Base-by-base conservation (phyloP, 2,113 vertebrate species). In the Coptodon rendalli region DNA sequence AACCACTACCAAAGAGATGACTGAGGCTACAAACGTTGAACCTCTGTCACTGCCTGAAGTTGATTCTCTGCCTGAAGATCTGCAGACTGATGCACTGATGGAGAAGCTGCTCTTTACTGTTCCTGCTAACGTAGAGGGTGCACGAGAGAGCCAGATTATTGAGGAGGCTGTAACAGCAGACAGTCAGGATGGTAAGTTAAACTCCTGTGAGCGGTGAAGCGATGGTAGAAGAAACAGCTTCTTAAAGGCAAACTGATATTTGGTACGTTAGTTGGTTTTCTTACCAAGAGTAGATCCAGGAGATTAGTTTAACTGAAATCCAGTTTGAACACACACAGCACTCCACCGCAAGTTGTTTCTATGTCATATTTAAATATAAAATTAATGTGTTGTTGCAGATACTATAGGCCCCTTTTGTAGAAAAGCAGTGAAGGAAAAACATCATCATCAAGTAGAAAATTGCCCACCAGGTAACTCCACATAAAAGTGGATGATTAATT, bases 401-500 rank as follows among this genome's bases (percentile, higher is more conserved):
- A n/a, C 2, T 63, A 36, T 36, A 63, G 59, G 29, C 1, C 0
- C 34, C 29, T 63, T 34, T 63, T 63, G 29, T 63, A 63, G 29
- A 63, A 63, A 17, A 2, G 29, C 3, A 61, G 16, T 63, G 29
- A 63, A 63, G 14, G 59, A 63, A 34, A 63, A 63, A 61, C 57
- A 0, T 34, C 2, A 31, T 0, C 0, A 63, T 34, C 29, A 63
- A 63, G 0, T 31, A 17, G 29, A 63, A 63, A 19, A 0, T 34
- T 63, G 29, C 17, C 29, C 29, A 63, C 16, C 5, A 63, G 31
- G 5, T 63, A 63, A 63, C 59, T 6, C 29, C 59, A 63, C 59
- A 63, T 10, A 34, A 34, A 59, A 59, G 27, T 9, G 13, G 7
- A 11, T 29, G 56, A 14, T 16, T 59, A 8, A 27, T 16, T 31